These are phyloP conservation scores for Pristionchus exspectatus DNA, from an alignment of 2,888 invertebrate species.

Conservation along the genomic window DNA sequence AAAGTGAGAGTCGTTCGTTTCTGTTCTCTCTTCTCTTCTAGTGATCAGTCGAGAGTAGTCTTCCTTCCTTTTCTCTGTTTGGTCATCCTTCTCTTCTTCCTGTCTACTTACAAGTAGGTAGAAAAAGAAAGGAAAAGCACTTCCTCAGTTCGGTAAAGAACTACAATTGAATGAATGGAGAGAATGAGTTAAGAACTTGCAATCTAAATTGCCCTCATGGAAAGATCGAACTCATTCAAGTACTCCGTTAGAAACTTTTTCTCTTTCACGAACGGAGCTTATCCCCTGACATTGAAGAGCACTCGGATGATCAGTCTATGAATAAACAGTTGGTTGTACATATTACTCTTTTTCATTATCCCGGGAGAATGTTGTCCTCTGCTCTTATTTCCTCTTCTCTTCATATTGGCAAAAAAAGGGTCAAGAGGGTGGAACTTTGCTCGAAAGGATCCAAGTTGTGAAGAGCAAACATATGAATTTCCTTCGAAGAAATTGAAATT, in stretches of 20 bases:
- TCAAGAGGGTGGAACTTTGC: constrained; percentile 44
- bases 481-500: not conserved
- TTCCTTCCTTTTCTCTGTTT: not conserved
- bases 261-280: not conserved
- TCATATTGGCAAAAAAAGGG: constrained; percentile 26
- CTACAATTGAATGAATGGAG: not conserved
- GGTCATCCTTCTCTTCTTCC: not conserved
- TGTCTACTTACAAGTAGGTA: constrained; percentile 31
- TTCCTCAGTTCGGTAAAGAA: constrained; percentile 18
- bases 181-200: constrained; percentile 1
- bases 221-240: constrained; percentile 8
- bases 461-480: not conserved
- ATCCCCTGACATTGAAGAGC: not conserved
- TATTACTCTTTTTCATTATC: too few species aligned
- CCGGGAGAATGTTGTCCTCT: too few species aligned
- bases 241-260: constrained; percentile 45
- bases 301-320: too few species aligned
- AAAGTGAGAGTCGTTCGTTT: constrained; percentile 32
- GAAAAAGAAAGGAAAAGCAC: constrained; percentile 1
- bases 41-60: not conserved
- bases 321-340: too few species aligned
- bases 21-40: not conserved
- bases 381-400: not conserved
- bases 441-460: not conserved
- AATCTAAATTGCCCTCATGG: constrained; percentile 10